Percentiles rank a stretch among this genome's conserved stretches.
These are phyloP conservation scores for Pollenia griseotomentosa DNA, from an alignment of 2,888 invertebrate genomes.

Conservation along the genomic window DNA sequence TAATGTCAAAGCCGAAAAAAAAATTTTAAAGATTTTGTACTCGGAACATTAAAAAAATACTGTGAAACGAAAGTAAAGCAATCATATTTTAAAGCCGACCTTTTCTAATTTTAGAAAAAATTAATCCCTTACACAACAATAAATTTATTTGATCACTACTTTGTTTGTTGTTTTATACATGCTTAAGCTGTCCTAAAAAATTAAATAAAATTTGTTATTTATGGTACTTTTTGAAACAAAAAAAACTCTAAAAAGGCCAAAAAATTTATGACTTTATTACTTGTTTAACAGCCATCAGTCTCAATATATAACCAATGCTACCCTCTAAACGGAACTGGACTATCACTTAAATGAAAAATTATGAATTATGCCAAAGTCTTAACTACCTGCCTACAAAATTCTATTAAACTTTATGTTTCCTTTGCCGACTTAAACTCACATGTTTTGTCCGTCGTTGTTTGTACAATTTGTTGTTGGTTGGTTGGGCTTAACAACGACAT, in stretches of 20 bases:
- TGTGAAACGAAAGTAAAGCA: too few species aligned
- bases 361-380: constrained; percentile 44
- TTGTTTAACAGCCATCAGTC: constrained; percentile 10
- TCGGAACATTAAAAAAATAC: too few species aligned
- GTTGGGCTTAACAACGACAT: constrained; percentile 32
- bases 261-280: constrained; percentile 46
- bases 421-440: neutral
- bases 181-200: neutral
- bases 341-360: constrained; percentile 25
- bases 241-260: neutral
- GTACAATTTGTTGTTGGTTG: too few species aligned
- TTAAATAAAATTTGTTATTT: constrained; percentile 32
- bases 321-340: constrained; percentile 39
- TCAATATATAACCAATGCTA: constrained; percentile 3
- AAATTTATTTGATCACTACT: neutral
- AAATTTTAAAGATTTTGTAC: too few species aligned
- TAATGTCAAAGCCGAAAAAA: too few species aligned
- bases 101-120: too few species aligned
- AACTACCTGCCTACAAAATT: constrained; percentile 24
- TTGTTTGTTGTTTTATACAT: too few species aligned
- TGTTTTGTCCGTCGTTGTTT: neutral
- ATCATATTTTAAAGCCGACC: too few species aligned
- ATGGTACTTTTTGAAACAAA: neutral
- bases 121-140: neutral
- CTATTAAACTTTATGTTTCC: constrained; percentile 38